Evolutionary conservation across 2,113 vertebrate genomes (phyloP).

Genomic region (Stigmatopora nigra): DNA sequence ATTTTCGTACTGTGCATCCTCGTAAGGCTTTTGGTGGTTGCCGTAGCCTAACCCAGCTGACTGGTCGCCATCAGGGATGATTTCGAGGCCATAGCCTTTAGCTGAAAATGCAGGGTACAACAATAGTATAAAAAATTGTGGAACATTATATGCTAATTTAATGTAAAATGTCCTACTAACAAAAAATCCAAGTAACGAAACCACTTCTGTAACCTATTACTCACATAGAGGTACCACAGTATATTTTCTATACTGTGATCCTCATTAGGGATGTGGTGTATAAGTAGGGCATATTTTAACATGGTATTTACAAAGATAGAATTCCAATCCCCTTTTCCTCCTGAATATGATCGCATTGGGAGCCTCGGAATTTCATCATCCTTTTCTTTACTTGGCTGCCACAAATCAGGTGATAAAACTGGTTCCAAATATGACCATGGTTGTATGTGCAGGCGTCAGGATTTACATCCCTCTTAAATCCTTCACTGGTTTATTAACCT

Average conservation of each 20-base stretch:
- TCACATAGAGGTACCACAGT: no score
- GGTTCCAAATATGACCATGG: constrained; percentile 13
- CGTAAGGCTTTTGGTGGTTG: no score
- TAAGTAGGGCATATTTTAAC: background rate
- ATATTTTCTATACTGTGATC: no score
- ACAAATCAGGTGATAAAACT: constrained; percentile 2
- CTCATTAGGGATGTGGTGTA: background rate
- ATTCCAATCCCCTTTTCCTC: background rate
- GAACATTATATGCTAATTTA: no score
- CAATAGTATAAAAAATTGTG: no score
- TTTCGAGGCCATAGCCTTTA: constrained; percentile 14
- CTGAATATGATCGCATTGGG: background rate
- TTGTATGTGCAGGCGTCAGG: constrained; percentile 27
- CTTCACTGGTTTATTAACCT: constrained; percentile 32
- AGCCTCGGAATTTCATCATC: background rate
- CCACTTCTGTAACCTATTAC: no score
- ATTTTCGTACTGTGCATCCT: no score
- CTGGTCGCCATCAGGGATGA: constrained; percentile 27
- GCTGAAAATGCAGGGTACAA: no score
- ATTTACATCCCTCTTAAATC: constrained; percentile 49
- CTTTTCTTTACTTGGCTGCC: background rate
- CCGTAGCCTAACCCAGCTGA: no score
- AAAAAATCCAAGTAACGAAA: no score
- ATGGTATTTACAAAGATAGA: background rate
- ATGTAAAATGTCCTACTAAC: no score